Evolutionary conservation across 2,113 vertebrate species (phyloP).

Genomic region (Ageneiosus marmoratus): DNA sequence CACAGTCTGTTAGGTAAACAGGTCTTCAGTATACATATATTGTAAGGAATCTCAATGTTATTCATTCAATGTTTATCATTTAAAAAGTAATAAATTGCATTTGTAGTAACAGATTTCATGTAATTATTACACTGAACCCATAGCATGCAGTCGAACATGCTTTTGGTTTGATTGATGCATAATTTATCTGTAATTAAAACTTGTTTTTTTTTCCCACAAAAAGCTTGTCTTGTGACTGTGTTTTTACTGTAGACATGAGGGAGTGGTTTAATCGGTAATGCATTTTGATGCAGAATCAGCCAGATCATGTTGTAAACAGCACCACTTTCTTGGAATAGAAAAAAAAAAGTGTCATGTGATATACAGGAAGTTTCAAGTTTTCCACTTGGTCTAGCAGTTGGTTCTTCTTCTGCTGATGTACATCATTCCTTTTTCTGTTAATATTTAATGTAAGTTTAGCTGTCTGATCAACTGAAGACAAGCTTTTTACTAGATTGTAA

Average conservation of each 20-base stretch:
- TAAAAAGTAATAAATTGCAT: too few relatives aligned
- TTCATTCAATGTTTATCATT: not conserved
- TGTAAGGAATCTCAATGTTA: not conserved
- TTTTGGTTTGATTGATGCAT: not conserved
- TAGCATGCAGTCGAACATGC: not conserved
- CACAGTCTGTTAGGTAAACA: not conserved
- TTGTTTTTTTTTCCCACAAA: not conserved
- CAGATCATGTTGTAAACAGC: not conserved
- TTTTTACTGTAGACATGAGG: not conserved
- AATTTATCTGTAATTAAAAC: conserved; percentile 10
- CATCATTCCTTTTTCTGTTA: not conserved
- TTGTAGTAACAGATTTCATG: not conserved
- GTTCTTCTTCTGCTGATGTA: not conserved
- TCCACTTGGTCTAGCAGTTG: too few relatives aligned
- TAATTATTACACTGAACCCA: not conserved
- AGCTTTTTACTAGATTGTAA: not conserved
- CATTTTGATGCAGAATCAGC: not conserved
- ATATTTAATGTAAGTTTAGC: not conserved
- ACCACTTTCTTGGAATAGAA: not conserved
- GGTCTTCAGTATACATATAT: not conserved
- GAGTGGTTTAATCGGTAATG: not conserved
- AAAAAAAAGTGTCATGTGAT: not conserved
- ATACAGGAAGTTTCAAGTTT: not conserved
- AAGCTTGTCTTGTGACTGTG: not conserved
- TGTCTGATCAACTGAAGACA: not conserved